Base-by-base conservation (phyloP, 23 tunicate genomes). In the Ciona savignyi region DNA sequence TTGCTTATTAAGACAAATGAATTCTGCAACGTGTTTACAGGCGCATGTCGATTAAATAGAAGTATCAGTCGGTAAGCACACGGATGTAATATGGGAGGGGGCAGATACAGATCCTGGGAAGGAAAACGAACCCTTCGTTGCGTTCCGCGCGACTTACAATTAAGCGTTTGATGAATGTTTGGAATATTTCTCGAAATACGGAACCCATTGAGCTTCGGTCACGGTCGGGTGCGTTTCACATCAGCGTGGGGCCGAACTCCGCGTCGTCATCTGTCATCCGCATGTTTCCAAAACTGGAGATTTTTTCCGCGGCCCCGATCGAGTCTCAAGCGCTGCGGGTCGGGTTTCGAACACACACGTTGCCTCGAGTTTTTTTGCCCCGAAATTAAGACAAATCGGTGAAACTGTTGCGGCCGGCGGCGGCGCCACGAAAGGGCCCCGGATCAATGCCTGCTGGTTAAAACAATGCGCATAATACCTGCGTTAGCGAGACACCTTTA, bases 271-370 rank as follows among this genome's bases (percentile, higher is more conserved):
- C 56, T 42, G 56, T 42, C 56, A 42, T 42, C 15, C 56, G 56
- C 15, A 9, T 42, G 56, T 15, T 42, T 15, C 56, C 9, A 42
- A 42, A 42, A 42, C 56, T 9, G 11, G 56, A 42, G 15, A 42
- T 42, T 42, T 42, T 42, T 42, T 42, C 56, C 11, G 15, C 9
- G 56, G 15, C 9, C 11, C 9, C 56, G 56, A 42, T 42, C 56
- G 15, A 15, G 15, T 42, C 56, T 6, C 56, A 9, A 15, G 11
- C 56, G 56, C 15, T 42, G 9, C 11, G 56, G 56, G 15, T 42
- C 56, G 56, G 56, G 56, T 42, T 42, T 42, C 56, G 56, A 42
- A 42, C 56, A 42, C 56, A 42, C 56, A 42, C 56, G 56, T 6
- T 6, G 56, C 15, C 15, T 42, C 15, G 56, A 9, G 56, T 9